Conservation (phyloP, 2,888 invertebrate genomes). For the Phanerotoma sp. region DNA sequence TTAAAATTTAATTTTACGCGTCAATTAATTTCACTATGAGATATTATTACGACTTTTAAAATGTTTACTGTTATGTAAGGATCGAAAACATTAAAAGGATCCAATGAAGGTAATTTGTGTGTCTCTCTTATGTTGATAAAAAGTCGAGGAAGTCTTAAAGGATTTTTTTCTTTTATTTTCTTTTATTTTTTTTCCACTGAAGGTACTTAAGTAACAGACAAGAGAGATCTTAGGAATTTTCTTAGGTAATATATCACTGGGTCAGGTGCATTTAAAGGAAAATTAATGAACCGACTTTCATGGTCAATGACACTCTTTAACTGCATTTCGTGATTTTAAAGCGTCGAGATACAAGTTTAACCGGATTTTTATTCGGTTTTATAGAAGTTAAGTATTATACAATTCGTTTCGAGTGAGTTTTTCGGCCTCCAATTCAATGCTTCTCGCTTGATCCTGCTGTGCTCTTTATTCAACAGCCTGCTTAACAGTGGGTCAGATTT, state of each 20-base stretch:
- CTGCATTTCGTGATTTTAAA: conserved; percentile 23
- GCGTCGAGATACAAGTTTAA: conserved; percentile 45
- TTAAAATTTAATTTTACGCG: conserved; percentile 10
- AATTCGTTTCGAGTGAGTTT: no score
- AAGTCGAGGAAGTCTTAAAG: conserved; percentile 12
- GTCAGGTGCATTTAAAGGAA: background rate
- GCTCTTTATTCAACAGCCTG: no score
- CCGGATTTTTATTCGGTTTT: no score
- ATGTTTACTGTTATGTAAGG: background rate
- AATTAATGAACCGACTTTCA: conserved; percentile 26
- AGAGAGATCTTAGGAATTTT: background rate
- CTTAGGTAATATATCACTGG: background rate
- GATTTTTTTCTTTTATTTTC: conserved; percentile 20
- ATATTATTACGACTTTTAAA: background rate
- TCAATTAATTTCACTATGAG: conserved; percentile 1
- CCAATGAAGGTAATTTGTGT: background rate
- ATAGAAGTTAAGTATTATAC: no score
- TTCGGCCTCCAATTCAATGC: no score
- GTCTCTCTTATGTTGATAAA: background rate
- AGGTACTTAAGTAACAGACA: background rate
- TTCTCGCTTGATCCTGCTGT: no score
- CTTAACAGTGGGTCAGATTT: no score
- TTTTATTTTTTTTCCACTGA: no score
- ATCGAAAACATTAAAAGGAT: background rate
- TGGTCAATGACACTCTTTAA: conserved; percentile 47